phyloP scores from a whole-genome alignment of 2,888 invertebrate species.

The Unio delphinus region DNA sequence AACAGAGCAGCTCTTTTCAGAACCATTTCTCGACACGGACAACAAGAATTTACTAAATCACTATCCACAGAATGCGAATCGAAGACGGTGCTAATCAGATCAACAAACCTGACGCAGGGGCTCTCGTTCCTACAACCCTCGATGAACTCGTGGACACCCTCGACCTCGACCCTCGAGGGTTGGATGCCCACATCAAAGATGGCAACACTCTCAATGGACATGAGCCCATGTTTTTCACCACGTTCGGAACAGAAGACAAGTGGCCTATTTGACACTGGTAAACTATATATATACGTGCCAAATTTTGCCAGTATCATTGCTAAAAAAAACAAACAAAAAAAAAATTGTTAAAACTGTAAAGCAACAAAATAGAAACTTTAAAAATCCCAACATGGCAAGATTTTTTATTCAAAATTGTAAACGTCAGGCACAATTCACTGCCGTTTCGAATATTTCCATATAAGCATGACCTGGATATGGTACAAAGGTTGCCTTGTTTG shows the following conservation, averaged over 20 bases:
- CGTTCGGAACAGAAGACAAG: conserved; percentile 62
- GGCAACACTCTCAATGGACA: conserved; percentile 23
- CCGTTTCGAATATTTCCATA: too few relatives aligned
- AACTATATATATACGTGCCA: conserved; percentile 8
- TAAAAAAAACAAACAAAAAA: not conserved
- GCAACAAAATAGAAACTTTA: too few relatives aligned
- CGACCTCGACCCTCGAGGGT: conserved; percentile 43
- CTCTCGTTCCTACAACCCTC: conserved; percentile 53
- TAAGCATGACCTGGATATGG: too few relatives aligned
- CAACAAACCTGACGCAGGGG: conserved; percentile 30
- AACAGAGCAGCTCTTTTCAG: too few relatives aligned
- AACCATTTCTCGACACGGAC: conserved; percentile 11
- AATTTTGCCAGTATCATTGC: conserved; percentile 9
- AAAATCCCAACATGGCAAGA: too few relatives aligned
- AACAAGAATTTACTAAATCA: conserved; percentile 26
- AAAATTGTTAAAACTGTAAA: too few relatives aligned
- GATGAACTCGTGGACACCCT: conserved; percentile 59
- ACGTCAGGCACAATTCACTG: too few relatives aligned
- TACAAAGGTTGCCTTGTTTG: too few relatives aligned
- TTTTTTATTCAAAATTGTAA: too few relatives aligned
- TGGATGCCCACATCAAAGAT: conserved; percentile 22
- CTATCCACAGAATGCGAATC: conserved; percentile 12
- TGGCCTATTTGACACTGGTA: conserved; percentile 67
- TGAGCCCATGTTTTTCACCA: conserved; percentile 53
- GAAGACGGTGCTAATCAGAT: not conserved